Conservation (phyloP, 2,113 vertebrate species). For the Anarhynchus alexandrinus region DNA sequence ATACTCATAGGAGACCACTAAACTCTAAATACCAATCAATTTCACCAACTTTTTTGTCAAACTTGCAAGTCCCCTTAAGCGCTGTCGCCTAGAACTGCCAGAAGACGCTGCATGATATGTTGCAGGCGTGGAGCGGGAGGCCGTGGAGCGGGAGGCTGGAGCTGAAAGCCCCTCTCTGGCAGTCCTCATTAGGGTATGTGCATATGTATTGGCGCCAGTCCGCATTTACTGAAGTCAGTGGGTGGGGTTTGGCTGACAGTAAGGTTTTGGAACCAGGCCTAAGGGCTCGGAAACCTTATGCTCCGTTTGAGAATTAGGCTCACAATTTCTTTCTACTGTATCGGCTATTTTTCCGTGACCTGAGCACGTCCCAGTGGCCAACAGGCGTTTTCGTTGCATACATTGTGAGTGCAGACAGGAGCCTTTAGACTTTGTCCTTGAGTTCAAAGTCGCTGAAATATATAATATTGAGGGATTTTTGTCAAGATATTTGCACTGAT, state of each 20-base stretch:
- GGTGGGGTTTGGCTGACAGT: background rate
- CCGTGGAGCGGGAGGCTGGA: background rate
- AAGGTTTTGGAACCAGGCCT: background rate
- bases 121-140: background rate
- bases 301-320: background rate
- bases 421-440: slow-evolving; percentile 15
- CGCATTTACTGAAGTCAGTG: background rate
- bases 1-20: slow-evolving; percentile 79
- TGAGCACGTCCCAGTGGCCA: background rate
- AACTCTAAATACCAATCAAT: slow-evolving; percentile 86
- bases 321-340: background rate
- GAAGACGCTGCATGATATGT: slow-evolving; percentile 30
- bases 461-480: background rate
- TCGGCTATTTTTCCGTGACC: background rate
- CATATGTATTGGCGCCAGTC: accelerated
- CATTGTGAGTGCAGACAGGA: background rate
- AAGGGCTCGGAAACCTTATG: background rate
- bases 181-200: accelerated
- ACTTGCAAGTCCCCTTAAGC: slow-evolving; percentile 76
- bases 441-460: background rate
- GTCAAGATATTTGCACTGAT: background rate
- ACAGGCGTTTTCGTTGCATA: background rate
- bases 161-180: background rate
- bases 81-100: slow-evolving; percentile 61
- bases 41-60: slow-evolving; percentile 79